Evolutionary conservation across 2,113 vertebrate species (phyloP), one percentile per base, ranked within the genome.

Genomic region (Meleagris gallopavo): DNA sequence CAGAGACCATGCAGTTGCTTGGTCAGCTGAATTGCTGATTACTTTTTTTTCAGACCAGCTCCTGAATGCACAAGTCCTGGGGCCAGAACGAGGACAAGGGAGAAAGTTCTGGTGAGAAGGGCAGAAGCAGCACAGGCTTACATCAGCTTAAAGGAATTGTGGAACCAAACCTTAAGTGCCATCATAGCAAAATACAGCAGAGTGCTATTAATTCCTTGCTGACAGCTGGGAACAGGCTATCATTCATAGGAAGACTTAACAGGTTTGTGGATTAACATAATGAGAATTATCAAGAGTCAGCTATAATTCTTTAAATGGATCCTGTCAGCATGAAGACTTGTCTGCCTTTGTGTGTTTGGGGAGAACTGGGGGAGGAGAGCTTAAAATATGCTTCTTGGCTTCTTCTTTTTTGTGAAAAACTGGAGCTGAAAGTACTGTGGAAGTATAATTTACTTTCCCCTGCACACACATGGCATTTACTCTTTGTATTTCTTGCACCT

Each of bases 231-330:
- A 89, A 95, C 65, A 94, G 87, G 50, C 65, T n/a, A 67, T 92
- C 94, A 88, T 89, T 95, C 85, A 91, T 3, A 43, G 60, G 29
- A 69, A 91, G 79, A 86, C 73, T 96, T 89, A 93, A 75, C 91
- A 95, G 94, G 91, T 96, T 93, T 94, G 82, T 83, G 93, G 89
- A 91, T 97, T 96, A 94, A 88, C 91, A 93, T 94, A 93, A 96
- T 89, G 76, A 90, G 93, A 96, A 96, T 93, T 91, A 94, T 64
- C 93, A 93, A 74, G 75, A 91, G 79, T 75, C 94, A 83, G 76
- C 71, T 75, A 36, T 94, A 90, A 94, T 69, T 88, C 87, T 83
- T 91, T 88, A 90, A 91, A 93, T 72, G 61, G 36, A 54, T 93
- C 89, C 93, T 93, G 94, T 94, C 96, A 94, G 79, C 85, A 83